Percentiles rank a stretch among this genome's conserved stretches.
Evolutionary conservation across 2,797 vertebrate species (phyloP).

Genomic region (Pagetopsis macropterus): DNA sequence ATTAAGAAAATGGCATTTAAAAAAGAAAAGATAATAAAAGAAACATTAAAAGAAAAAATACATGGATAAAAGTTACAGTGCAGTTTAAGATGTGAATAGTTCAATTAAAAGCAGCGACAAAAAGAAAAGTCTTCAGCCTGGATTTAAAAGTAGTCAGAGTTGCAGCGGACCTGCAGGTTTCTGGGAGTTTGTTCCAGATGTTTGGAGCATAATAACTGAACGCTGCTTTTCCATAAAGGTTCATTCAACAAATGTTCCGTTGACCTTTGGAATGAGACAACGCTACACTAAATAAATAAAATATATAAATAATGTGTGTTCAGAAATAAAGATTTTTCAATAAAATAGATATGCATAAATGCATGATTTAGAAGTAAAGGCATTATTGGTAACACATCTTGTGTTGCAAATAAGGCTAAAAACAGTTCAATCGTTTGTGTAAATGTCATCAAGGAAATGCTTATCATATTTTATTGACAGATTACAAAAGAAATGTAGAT

Average conservation of each 20-base stretch:
- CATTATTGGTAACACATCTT: background rate
- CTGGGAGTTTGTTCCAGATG: no score
- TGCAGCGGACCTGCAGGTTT: no score
- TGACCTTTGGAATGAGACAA: constrained; percentile 13
- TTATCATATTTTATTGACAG: background rate
- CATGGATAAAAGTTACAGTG: no score
- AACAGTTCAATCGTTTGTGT: background rate
- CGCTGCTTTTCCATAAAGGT: background rate
- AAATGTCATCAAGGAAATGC: background rate
- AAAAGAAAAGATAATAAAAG: no score
- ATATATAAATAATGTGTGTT: background rate
- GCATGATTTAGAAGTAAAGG: background rate
- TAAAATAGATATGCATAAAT: background rate
- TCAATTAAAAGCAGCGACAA: no score
- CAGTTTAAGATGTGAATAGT: no score
- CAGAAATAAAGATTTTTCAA: background rate
- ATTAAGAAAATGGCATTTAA: no score
- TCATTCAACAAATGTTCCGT: constrained; percentile 28
- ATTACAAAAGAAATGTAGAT: background rate
- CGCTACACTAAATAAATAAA: background rate
- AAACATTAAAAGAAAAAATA: no score
- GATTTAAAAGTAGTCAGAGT: no score
- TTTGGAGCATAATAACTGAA: no score
- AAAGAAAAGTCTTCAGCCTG: no score
- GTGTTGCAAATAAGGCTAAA: background rate